phyloP scores from a whole-genome alignment of 2,113 vertebrate genomes.

The Aptenodytes forsteri region DNA sequence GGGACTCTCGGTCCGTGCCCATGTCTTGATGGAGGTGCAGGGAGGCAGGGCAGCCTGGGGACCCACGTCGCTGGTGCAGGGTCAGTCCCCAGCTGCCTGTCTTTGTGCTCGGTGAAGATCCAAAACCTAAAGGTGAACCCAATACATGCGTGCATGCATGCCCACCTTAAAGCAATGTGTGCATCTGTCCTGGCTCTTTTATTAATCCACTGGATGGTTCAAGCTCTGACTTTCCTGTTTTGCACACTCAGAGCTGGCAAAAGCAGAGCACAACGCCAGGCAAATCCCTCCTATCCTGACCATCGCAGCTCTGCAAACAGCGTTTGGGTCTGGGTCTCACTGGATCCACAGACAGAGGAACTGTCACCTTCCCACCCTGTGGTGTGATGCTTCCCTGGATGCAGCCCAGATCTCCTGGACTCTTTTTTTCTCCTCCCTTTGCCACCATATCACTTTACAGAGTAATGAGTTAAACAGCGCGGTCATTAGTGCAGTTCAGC shows the following conservation, averaged over 20 bases:
- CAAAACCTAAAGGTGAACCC: background rate
- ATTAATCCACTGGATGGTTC: background rate
- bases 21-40: background rate
- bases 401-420: background rate
- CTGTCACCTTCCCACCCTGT: background rate
- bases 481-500: background rate
- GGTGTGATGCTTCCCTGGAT: background rate
- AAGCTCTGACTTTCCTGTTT: background rate
- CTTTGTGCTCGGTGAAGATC: background rate
- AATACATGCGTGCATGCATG: accelerated
- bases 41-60: background rate
- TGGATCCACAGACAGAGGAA: background rate
- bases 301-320: accelerated
- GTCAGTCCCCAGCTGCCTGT: background rate
- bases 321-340: accelerated
- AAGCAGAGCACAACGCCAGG: background rate
- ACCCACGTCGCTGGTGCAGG: background rate
- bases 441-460: background rate
- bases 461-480: background rate
- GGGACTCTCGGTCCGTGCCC: accelerated
- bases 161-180: background rate
- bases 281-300: background rate
- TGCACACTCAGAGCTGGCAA: background rate
- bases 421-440: background rate
- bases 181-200: background rate